These are phyloP conservation scores for Aplysina aerophoba DNA, from an alignment of 37 sponge, comb jelly and placozoan genomes.

Conservation along the genomic window DNA sequence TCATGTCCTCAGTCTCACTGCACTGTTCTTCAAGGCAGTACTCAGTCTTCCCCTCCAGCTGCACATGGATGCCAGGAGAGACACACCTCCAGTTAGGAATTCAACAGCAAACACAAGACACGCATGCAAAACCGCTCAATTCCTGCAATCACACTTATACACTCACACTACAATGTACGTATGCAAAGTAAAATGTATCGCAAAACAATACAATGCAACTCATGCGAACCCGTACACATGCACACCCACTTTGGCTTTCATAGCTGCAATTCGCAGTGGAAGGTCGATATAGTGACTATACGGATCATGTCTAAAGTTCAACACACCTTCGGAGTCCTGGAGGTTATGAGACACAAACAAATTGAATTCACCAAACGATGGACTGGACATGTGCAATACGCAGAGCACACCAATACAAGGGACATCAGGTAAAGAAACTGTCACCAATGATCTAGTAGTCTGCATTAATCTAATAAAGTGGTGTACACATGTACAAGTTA, in stretches of 20 bases:
- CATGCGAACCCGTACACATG: neutral
- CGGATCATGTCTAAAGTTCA: neutral
- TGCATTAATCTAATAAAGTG: too few species aligned
- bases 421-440: too few species aligned
- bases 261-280: neutral
- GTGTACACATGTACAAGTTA: too few species aligned
- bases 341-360: neutral
- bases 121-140: neutral
- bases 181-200: neutral
- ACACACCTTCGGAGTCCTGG: constrained; percentile 1
- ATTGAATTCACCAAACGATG: too few species aligned
- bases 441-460: too few species aligned
- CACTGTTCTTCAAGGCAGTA: constrained; percentile 27
- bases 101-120: neutral
- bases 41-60: constrained; percentile 50
- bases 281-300: neutral
- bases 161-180: neutral
- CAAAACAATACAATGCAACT: too few species aligned
- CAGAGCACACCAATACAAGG: too few species aligned
- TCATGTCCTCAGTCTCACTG: constrained; percentile 42
- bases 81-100: neutral
- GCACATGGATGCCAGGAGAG: neutral
- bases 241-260: constrained; percentile 6
- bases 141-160: neutral
- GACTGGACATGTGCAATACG: too few species aligned